Percentiles rank a stretch among this genome's conserved stretches.
Conservation (phyloP, 2,797 vertebrate species). For the Sebastes nivosus region DNA sequence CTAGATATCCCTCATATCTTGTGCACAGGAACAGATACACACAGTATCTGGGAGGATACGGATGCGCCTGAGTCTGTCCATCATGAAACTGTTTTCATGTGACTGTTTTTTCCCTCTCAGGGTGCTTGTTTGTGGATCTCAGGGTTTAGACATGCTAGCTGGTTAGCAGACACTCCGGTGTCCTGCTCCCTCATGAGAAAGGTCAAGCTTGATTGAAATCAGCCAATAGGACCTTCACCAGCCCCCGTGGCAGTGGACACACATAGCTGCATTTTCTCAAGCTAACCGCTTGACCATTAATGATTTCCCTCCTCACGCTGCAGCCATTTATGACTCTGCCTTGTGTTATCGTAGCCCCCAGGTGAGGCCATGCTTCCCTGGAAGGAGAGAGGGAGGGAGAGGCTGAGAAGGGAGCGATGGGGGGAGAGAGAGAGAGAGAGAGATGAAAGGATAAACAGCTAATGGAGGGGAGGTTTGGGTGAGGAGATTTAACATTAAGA, state of each 20-base stretch:
- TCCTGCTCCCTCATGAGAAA: constrained; percentile 55
- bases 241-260: constrained; percentile 53
- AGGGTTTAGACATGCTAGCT: constrained; percentile 44
- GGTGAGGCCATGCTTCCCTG: constrained; percentile 52
- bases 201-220: constrained; percentile 69
- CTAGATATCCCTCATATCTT: background rate
- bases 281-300: constrained; percentile 53
- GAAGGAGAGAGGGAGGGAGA: constrained; percentile 13
- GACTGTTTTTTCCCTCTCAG: constrained; percentile 13
- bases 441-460: constrained; percentile 37
- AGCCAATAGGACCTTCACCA: constrained; percentile 58
- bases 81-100: constrained; percentile 4
- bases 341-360: constrained; percentile 61
- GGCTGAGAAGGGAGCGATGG: constrained; percentile 31
- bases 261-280: constrained; percentile 46
- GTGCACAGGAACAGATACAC: background rate
- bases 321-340: constrained; percentile 55
- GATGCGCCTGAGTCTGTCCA: constrained; percentile 6
- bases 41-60: background rate
- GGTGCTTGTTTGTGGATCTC: constrained; percentile 26
- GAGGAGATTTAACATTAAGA: constrained; percentile 13
- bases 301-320: constrained; percentile 47
- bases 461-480: constrained; percentile 18
- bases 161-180: constrained; percentile 25
- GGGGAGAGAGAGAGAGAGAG: constrained; percentile 1